Evolutionary conservation across 30 jellyfish, hydroid and myxozoan species (phyloP).

Genomic region (Hydractinia symbiolongicarpus): DNA sequence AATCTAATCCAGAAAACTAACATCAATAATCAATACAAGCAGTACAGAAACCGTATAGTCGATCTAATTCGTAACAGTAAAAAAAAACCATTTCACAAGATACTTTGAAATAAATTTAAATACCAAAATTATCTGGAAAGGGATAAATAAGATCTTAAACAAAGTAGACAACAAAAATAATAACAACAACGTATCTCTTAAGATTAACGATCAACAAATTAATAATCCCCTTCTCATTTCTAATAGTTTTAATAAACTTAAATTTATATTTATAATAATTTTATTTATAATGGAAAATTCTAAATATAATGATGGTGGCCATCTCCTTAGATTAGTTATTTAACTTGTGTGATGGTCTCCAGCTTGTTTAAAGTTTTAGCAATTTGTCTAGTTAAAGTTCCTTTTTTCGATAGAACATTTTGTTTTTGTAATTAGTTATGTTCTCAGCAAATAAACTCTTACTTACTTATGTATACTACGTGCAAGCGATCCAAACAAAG

Average conservation of each 20-base stretch:
- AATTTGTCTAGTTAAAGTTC: too few species aligned
- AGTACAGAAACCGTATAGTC: constrained; percentile 2
- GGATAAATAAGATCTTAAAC: not conserved
- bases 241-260: not conserved
- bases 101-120: not conserved
- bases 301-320: too few species aligned
- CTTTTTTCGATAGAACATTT: too few species aligned
- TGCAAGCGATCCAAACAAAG: too few species aligned
- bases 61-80: not conserved
- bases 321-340: too few species aligned
- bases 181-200: not conserved
- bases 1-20: not conserved
- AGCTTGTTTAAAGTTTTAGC: too few species aligned
- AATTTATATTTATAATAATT: too few species aligned
- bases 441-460: too few species aligned
- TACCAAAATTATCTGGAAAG: not conserved
- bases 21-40: not conserved
- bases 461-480: too few species aligned
- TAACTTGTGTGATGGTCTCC: too few species aligned
- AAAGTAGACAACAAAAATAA: not conserved
- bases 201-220: not conserved
- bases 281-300: too few species aligned
- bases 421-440: too few species aligned
- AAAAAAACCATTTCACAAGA: constrained; percentile 2
- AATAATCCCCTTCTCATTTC: constrained; percentile 6